Base-by-base conservation (phyloP, 2,113 vertebrate genomes). In the Sciurus niger region DNA sequence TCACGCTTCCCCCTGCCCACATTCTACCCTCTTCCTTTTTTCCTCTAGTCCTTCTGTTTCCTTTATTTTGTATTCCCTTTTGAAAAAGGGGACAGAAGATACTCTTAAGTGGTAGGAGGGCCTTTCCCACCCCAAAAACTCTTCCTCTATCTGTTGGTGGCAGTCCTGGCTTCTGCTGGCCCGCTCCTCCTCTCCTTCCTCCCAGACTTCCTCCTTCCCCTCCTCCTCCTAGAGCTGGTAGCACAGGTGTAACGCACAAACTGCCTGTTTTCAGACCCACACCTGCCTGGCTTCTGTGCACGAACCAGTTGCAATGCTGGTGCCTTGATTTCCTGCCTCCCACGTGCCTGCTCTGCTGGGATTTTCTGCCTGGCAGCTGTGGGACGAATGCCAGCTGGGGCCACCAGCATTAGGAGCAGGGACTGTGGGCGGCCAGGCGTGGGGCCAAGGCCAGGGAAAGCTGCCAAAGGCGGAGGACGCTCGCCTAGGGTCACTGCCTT, bases 71-170 rank as follows among this genome's bases (percentile, higher is more conserved):
- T 76, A 28, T 37, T 58, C 51, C 73, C 24, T 20, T 65, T 20
- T 4, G 43, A 92, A 37, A 65, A 48, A 80, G 91, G 89, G 53
- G 84, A 28, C 65, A 43, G 63, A 18, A 53, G 92, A 74, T 60
- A 70, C 92, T 94, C 78, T 32, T 32, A 24, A 83, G 93, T 25
- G 89, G 51, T 46, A 79, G 93, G 46, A 89, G 76, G 87, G 84
- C 67, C 92, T 34, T 9, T 80, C 16, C 88, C 85, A 93, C 13
- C 84, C 53, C 68, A 30, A 40, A 4, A 89, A 92, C 96, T 95
- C 95, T 68, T 25, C 58, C 82, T 82, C 90, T 32, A 94, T 96
- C 97, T 82, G 96, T 60, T 68, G 97, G 92, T 77, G 96, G 96
- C 90, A 48, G 88, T 97, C 76, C 76, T 1, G 86, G 95, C 95